These are phyloP conservation scores for Albula goreensis DNA, from an alignment of 2,113 vertebrate genomes.

Conservation along the genomic window DNA sequence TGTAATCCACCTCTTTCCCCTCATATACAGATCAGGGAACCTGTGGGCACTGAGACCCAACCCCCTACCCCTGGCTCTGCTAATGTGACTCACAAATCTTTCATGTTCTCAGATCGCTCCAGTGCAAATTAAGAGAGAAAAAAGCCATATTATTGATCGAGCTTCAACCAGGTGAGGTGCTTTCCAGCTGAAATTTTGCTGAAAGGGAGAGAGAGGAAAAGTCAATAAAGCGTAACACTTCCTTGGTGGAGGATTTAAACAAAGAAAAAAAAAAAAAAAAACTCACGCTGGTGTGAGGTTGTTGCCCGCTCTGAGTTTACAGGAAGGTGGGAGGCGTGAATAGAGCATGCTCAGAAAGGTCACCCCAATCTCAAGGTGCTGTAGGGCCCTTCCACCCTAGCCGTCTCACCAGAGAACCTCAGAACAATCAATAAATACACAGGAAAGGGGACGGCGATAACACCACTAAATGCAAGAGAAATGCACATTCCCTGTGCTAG, in stretches of 20 bases:
- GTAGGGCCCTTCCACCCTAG: conserved; percentile 57
- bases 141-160: conserved; percentile 71
- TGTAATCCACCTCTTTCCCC: background rate
- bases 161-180: conserved; percentile 64
- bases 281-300: conserved; percentile 65
- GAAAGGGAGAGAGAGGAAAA: conserved; percentile 63
- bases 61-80: conserved; percentile 39
- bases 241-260: conserved; percentile 57
- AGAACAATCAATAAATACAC: conserved; percentile 63
- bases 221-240: conserved; percentile 73
- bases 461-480: conserved; percentile 12
- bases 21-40: background rate
- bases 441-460: conserved; percentile 54
- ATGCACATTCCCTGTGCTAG: background rate
- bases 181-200: conserved; percentile 61
- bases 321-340: conserved; percentile 51
- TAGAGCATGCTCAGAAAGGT: conserved; percentile 69
- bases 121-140: conserved; percentile 72
- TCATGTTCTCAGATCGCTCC: conserved; percentile 66
- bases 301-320: conserved; percentile 64
- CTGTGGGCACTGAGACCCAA: too few relatives aligned
- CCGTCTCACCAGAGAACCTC: conserved; percentile 63
- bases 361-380: conserved; percentile 52
- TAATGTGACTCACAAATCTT: conserved; percentile 66
- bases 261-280: conserved; percentile 34